These are phyloP conservation scores for Drosophila lutescens DNA, from an alignment of 2,888 invertebrate genomes.

Conservation along the genomic window DNA sequence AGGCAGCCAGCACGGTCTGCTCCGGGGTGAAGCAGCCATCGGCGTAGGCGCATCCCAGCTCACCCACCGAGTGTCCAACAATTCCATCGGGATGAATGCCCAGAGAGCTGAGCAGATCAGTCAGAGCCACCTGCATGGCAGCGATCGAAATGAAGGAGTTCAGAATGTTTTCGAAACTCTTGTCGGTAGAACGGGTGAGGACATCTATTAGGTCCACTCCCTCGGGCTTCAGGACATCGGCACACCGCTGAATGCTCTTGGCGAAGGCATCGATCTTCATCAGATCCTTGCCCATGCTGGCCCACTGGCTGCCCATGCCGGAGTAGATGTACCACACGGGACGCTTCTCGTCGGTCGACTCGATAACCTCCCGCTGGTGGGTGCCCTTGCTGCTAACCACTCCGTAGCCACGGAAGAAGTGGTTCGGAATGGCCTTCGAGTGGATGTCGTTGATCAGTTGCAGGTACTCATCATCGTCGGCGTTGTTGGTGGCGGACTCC, in stretches of 20 bases:
- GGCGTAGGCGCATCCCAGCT: constrained; percentile 95
- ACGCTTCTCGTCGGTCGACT: constrained; percentile 87
- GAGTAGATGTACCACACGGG: constrained; percentile 98
- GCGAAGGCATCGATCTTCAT: constrained; percentile 93
- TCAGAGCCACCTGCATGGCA: constrained; percentile 97
- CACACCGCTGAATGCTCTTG: constrained; percentile 90
- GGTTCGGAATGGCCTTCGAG: constrained; percentile 89
- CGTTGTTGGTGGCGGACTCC: constrained; percentile 86
- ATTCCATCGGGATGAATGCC: constrained; percentile 96
- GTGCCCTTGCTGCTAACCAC: constrained; percentile 87
- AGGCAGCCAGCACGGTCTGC: constrained; percentile 96
- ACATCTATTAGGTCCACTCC: constrained; percentile 93
- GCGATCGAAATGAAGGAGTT: constrained; percentile 97
- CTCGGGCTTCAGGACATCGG: constrained; percentile 90
- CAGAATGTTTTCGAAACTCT: constrained; percentile 93
- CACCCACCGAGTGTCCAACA: constrained; percentile 93
- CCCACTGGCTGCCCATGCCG: constrained; percentile 99
- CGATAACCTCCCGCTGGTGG: constrained; percentile 85
- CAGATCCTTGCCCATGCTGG: constrained; percentile 95
- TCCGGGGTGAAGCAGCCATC: constrained; percentile 97
- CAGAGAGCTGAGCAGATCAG: constrained; percentile 91
- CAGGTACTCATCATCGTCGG: constrained; percentile 90
- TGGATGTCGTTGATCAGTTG: constrained; percentile 91
- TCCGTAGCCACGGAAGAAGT: constrained; percentile 92
- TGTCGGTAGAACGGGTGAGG: constrained; percentile 90